A percentile compares a stretch with the other conserved stretches of the same genome.
phyloP scores from a whole-genome alignment of 92 coral and sea anemone species.

The Isaurus tuberculatus region DNA sequence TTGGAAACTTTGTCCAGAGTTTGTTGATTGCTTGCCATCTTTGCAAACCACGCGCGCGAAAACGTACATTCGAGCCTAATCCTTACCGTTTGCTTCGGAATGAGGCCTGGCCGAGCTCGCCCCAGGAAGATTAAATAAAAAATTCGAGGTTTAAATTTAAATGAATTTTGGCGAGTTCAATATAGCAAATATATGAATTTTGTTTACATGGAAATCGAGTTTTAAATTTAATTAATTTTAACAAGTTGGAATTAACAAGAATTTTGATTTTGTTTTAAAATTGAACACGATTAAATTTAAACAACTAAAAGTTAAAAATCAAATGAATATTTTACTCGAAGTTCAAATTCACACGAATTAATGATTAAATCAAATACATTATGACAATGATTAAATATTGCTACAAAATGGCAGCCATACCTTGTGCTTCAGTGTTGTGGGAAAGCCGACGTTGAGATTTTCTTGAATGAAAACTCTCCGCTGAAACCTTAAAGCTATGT shows the following conservation, averaged over 20 bases:
- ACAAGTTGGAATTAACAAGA: neutral
- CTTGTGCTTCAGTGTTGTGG: no score
- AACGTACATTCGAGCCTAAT: neutral
- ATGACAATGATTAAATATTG: no score
- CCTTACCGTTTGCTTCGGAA: neutral
- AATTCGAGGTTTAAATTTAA: constrained; percentile 14
- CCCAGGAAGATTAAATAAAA: constrained; percentile 19
- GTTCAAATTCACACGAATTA: neutral
- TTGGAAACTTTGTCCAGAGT: no score
- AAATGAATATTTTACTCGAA: neutral
- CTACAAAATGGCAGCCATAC: no score
- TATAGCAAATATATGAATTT: neutral
- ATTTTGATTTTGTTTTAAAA: neutral
- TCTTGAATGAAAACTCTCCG: no score
- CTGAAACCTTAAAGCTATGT: no score
- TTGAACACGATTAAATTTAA: constrained; percentile 4
- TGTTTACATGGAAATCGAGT: no score
- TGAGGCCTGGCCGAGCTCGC: constrained; percentile 6
- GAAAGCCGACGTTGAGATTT: no score
- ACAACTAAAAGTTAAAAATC: neutral
- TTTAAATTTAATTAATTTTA: no score
- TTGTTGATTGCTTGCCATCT: no score
- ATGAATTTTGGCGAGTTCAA: constrained; percentile 8
- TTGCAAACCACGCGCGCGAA: neutral
- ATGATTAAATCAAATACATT: neutral